Percentiles rank a stretch among this genome's conserved stretches.
These are phyloP conservation scores for Eristalis tenax DNA, from an alignment of 2,888 invertebrate genomes.

Conservation along the genomic window DNA sequence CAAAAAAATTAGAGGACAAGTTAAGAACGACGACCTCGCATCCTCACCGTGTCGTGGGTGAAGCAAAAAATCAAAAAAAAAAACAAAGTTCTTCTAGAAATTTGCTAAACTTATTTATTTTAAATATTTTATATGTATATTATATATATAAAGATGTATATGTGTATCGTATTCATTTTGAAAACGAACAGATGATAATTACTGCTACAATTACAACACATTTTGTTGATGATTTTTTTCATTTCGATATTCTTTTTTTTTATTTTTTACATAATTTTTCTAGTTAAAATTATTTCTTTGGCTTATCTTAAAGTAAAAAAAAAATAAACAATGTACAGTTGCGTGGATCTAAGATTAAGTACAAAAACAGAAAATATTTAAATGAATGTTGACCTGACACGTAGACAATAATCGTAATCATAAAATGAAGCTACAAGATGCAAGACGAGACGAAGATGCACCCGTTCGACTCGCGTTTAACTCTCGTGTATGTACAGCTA, in stretches of 20 bases:
- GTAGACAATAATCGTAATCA: constrained; percentile 19
- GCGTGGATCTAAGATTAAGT: constrained; percentile 73
- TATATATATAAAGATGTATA: constrained; percentile 21
- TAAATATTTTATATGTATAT: constrained; percentile 36
- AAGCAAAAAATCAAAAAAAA: constrained; percentile 7
- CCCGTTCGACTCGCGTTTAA: neutral
- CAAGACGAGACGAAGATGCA: neutral
- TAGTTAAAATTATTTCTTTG: constrained; percentile 77
- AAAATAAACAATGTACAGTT: constrained; percentile 73
- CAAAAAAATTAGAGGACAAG: constrained; percentile 1
- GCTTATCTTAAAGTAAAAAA: constrained; percentile 79
- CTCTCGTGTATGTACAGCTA: constrained; percentile 26
- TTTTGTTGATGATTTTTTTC: constrained; percentile 25
- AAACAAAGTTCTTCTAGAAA: constrained; percentile 24
- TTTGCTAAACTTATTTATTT: constrained; percentile 47
- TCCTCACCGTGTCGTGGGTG: neutral
- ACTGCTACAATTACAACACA: constrained; percentile 38
- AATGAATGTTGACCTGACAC: constrained; percentile 67
- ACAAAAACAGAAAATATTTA: constrained; percentile 56
- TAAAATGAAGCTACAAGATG: constrained; percentile 13
- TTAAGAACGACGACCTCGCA: neutral
- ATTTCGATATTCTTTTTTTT: neutral
- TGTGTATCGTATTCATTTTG: neutral
- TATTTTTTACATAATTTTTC: constrained; percentile 65
- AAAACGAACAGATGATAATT: constrained; percentile 29